Conservation (phyloP, 2,113 vertebrate genomes). For the Charina bottae region DNA sequence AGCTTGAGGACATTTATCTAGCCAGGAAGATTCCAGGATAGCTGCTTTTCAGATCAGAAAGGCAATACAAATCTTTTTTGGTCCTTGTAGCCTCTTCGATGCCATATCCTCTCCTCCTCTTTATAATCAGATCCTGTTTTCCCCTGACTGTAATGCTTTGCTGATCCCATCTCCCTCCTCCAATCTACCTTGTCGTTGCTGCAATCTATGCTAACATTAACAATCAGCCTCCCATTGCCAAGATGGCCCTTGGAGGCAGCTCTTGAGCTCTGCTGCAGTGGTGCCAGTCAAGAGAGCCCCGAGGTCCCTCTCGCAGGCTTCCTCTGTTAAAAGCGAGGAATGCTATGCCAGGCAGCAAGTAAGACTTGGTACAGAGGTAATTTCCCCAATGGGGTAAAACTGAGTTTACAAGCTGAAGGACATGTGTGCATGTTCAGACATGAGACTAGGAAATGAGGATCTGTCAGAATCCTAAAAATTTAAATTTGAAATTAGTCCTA, state of each 20-base stretch:
- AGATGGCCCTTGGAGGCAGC: neutral
- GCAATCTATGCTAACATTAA: slow-evolving; percentile 69
- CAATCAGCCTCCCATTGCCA: slow-evolving; percentile 12
- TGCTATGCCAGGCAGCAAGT: neutral
- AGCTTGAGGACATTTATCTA: neutral
- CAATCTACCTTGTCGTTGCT: slow-evolving; percentile 79
- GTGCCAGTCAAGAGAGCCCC: fast-evolving
- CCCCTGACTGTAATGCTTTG: slow-evolving; percentile 70
- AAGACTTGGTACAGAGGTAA: neutral
- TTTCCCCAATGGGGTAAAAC: neutral
- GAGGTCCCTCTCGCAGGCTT: neutral
- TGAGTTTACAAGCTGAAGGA: neutral
- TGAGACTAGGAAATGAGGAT: neutral
- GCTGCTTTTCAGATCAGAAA: neutral
- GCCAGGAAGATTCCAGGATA: neutral
- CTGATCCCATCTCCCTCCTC: slow-evolving; percentile 78
- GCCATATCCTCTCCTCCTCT: neutral
- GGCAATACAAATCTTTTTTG: neutral
- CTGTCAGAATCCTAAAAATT: neutral
- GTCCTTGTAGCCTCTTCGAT: neutral
- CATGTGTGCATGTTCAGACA: neutral
- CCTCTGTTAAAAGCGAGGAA: neutral
- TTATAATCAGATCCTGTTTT: slow-evolving; percentile 60
- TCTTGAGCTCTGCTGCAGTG: neutral
- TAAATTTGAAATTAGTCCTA: neutral